phyloP scores from a whole-genome alignment of 2,797 vertebrate genomes.

The Oryzias dopingdopingensis region DNA sequence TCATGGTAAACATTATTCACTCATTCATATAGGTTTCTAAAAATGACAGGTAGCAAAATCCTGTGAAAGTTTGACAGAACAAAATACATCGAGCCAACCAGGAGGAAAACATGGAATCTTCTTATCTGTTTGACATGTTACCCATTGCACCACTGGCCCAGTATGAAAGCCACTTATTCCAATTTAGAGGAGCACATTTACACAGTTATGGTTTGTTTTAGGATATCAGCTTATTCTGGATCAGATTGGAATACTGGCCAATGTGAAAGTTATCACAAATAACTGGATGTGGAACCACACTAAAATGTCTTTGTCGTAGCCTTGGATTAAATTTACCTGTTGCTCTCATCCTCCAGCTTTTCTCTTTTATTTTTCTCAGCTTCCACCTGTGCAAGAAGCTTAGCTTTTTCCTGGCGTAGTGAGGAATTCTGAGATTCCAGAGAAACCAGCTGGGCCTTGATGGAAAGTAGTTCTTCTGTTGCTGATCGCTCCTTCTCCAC shows the following conservation, averaged over 20 bases:
- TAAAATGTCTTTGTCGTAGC: neutral
- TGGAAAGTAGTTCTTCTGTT: conserved; percentile 86
- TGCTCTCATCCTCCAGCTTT: conserved; percentile 90
- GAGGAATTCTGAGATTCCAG: conserved; percentile 91
- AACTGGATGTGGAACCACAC: neutral
- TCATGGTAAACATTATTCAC: too few species aligned
- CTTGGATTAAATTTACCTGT: conserved; percentile 72
- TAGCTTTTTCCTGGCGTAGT: conserved; percentile 90
- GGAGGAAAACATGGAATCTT: conserved; percentile 70
- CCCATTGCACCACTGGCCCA: conserved; percentile 64
- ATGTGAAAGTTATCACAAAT: neutral
- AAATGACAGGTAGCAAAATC: too few species aligned
- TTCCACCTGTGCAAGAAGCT: conserved; percentile 86
- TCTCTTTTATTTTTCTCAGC: conserved; percentile 85
- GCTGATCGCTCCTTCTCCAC: conserved; percentile 91
- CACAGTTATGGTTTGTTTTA: too few species aligned
- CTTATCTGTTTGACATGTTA: conserved; percentile 69
- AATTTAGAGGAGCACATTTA: too few species aligned
- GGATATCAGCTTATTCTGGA: too few species aligned
- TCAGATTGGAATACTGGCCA: too few species aligned
- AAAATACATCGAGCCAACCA: conserved; percentile 55
- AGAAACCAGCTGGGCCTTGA: conserved; percentile 87
- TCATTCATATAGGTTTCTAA: too few species aligned
- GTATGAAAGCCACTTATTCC: neutral
- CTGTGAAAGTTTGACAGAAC: neutral